A percentile compares a stretch with the other conserved stretches of the same genome.
Evolutionary conservation across 2,113 vertebrate genomes (phyloP).

Genomic region (Gorsachius goisagi): DNA sequence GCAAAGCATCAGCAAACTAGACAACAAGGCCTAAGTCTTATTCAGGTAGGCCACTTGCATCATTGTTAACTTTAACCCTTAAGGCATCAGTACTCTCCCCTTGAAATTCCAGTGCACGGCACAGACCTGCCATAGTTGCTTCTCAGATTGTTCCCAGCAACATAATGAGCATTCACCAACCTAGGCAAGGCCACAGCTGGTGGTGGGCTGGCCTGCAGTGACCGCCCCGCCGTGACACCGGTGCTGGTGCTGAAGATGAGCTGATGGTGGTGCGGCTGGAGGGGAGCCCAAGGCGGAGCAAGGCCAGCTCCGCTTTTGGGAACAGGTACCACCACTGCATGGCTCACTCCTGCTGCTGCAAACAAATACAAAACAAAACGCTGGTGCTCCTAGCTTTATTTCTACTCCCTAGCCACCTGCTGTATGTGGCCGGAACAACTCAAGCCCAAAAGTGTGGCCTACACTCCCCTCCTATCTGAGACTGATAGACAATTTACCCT

Average conservation of each 20-base stretch:
- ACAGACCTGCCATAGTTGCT: neutral
- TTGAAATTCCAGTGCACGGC: neutral
- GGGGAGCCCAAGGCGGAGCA: neutral
- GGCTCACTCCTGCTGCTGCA: neutral
- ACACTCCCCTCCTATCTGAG: fast-evolving
- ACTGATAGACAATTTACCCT: neutral
- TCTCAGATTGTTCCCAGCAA: neutral
- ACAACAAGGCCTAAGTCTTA: no score
- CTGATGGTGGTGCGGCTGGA: neutral
- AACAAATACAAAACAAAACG: neutral
- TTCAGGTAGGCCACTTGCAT: no score
- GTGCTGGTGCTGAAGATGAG: fast-evolving
- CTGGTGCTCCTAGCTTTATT: neutral
- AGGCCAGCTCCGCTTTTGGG: neutral
- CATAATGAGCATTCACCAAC: neutral
- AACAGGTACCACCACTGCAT: neutral
- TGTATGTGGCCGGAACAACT: neutral
- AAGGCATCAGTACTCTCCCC: neutral
- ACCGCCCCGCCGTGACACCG: neutral
- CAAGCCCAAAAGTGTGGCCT: neutral
- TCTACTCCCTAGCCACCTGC: neutral
- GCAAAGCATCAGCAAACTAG: no score
- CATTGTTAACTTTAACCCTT: no score
- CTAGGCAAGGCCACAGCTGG: neutral
- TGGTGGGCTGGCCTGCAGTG: neutral